Evolutionary conservation across 2,888 invertebrate genomes (phyloP).

Genomic region (Phaedon cochleariae): DNA sequence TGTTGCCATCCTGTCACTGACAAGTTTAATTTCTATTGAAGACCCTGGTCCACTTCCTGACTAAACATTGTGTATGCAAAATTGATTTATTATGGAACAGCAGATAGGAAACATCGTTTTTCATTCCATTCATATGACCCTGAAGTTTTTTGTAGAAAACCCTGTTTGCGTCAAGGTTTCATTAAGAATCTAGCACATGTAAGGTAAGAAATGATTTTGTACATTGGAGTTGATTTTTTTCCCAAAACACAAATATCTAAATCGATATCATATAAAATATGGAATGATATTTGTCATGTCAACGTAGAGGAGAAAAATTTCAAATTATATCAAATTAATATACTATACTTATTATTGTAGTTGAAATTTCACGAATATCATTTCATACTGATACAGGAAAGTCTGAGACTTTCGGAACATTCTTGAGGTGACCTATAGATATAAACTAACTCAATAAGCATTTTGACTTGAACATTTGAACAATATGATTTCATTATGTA

Average conservation of each 20-base stretch:
- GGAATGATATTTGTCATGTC: neutral
- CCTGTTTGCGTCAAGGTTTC: constrained; percentile 16
- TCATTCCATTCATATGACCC: constrained; percentile 19
- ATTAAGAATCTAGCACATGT: constrained; percentile 16
- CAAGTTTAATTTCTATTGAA: constrained; percentile 36
- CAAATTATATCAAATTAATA: too few species aligned
- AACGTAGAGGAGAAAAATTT: too few species aligned
- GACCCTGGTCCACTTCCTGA: constrained; percentile 61
- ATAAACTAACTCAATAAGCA: too few species aligned
- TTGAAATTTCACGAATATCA: neutral
- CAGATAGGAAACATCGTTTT: constrained; percentile 27
- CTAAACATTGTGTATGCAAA: constrained; percentile 53
- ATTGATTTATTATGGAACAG: constrained; percentile 44
- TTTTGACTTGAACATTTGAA: too few species aligned
- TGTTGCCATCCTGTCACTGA: constrained; percentile 26
- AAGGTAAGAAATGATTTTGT: constrained; percentile 14
- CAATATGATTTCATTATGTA: too few species aligned
- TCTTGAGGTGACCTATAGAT: too few species aligned
- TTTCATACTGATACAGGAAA: neutral
- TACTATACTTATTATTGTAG: too few species aligned
- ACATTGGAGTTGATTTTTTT: constrained; percentile 2
- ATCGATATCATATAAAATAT: neutral
- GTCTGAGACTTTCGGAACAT: constrained; percentile 14
- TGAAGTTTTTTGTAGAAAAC: constrained; percentile 14
- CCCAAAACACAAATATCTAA: constrained; percentile 3